Evolutionary conservation across 2,113 vertebrate species (phyloP).

Genomic region (Urocitellus parryii): DNA sequence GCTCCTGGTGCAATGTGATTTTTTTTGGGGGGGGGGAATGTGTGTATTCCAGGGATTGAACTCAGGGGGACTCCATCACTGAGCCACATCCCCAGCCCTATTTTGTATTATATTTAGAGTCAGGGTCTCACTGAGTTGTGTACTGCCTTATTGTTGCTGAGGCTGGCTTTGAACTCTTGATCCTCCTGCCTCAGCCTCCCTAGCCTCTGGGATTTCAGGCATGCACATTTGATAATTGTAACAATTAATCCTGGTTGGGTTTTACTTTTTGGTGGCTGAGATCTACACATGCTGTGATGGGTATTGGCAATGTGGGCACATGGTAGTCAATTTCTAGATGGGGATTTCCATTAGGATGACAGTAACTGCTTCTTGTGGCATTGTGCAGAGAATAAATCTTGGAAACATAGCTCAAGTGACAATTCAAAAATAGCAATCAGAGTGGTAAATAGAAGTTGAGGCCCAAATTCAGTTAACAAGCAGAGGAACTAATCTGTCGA

Average conservation of each 20-base stretch:
- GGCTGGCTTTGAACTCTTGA: too few relatives aligned
- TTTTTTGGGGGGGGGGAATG: too few relatives aligned
- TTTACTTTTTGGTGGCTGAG: slow-evolving; percentile 63
- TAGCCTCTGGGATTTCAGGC: too few relatives aligned
- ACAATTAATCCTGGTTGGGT: slow-evolving; percentile 80
- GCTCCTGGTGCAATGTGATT: too few relatives aligned
- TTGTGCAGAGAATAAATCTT: slow-evolving; percentile 73
- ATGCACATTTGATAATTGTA: slow-evolving; percentile 74
- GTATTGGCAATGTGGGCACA: slow-evolving; percentile 58
- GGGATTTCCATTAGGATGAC: slow-evolving; percentile 61
- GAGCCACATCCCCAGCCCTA: too few relatives aligned
- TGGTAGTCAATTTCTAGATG: slow-evolving; percentile 33
- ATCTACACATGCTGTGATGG: neutral
- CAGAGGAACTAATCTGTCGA: slow-evolving; percentile 60
- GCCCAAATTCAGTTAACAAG: slow-evolving; percentile 55
- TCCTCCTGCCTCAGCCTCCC: too few relatives aligned
- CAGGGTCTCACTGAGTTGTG: too few relatives aligned
- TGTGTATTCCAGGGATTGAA: too few relatives aligned
- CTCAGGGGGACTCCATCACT: too few relatives aligned
- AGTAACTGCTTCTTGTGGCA: slow-evolving; percentile 59
- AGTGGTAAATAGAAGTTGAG: slow-evolving; percentile 61
- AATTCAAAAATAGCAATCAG: slow-evolving; percentile 74
- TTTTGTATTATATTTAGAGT: too few relatives aligned
- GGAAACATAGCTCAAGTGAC: slow-evolving; percentile 69
- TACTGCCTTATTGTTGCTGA: too few relatives aligned